Evolutionary conservation across 2,113 vertebrate genomes (phyloP).

Genomic region (Piliocolobus tephrosceles): DNA sequence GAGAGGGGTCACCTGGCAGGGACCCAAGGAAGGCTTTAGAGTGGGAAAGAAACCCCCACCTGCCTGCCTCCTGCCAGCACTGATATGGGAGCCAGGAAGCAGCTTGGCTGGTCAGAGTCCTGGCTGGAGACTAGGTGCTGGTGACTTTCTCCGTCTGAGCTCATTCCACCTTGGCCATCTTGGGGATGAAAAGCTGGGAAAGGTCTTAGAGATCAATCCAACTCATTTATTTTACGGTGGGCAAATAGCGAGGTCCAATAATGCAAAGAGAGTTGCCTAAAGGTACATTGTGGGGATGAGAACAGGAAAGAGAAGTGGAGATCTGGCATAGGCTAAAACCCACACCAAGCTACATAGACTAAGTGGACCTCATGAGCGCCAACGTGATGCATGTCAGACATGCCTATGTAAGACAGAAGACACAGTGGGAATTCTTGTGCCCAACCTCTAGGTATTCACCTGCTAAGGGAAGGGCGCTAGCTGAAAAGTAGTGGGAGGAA

Average conservation of each 20-base stretch:
- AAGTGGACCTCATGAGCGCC: background rate
- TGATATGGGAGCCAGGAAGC: background rate
- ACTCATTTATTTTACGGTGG: background rate
- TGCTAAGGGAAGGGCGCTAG: accelerated
- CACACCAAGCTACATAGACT: background rate
- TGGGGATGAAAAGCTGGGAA: background rate
- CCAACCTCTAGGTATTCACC: too few relatives aligned
- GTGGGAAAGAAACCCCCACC: background rate
- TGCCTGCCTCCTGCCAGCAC: background rate
- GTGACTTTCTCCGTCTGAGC: background rate
- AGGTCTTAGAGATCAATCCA: background rate
- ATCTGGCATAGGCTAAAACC: background rate
- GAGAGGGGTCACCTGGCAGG: background rate
- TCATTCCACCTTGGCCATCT: background rate
- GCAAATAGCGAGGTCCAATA: background rate
- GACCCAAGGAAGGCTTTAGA: too few relatives aligned
- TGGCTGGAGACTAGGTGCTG: background rate
- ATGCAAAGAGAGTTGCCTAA: background rate
- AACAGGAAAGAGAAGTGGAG: background rate
- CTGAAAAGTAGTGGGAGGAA: background rate
- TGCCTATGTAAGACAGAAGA: too few relatives aligned
- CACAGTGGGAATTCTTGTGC: background rate
- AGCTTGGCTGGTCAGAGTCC: background rate
- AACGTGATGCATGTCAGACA: accelerated
- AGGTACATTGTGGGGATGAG: accelerated